These are phyloP conservation scores for Achatina immaculata DNA, from an alignment of 1,140 invertebrate genomes.

Conservation along the genomic window DNA sequence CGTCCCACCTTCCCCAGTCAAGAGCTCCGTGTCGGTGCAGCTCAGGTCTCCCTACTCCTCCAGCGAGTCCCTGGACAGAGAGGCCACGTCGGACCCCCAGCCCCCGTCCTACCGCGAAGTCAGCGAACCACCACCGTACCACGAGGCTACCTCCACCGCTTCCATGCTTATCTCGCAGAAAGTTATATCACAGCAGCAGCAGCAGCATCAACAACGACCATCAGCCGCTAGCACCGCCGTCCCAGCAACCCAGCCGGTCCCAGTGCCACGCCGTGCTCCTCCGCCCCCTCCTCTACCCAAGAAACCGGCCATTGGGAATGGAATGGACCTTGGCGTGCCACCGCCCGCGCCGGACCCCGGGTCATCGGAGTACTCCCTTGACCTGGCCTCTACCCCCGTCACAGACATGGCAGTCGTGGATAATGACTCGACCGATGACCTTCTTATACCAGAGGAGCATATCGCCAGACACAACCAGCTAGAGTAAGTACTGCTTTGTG, in stretches of 20 bases:
- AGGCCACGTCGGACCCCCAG: constrained; percentile 19
- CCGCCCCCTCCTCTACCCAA: constrained; percentile 26
- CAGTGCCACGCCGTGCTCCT: constrained; percentile 17
- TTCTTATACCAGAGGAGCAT: constrained; percentile 35
- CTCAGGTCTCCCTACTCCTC: constrained; percentile 14
- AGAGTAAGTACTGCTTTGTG: constrained; percentile 19
- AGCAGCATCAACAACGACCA: neutral
- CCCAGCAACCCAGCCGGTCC: constrained; percentile 10
- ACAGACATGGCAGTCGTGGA: neutral
- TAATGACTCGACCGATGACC: constrained; percentile 5
- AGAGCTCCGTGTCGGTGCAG: neutral
- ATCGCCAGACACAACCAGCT: constrained; percentile 15
- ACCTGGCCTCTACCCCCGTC: neutral
- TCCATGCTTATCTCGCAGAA: constrained; percentile 36
- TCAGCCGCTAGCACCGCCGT: neutral
- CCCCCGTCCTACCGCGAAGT: constrained; percentile 45
- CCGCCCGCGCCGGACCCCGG: constrained; percentile 43
- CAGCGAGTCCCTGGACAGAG: neutral
- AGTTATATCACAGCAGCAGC: neutral
- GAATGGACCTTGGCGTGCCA: constrained; percentile 6
- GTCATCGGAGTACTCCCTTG: constrained; percentile 32
- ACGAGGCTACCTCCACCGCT: constrained; percentile 37
- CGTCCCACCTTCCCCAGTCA: neutral
- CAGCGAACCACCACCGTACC: constrained; percentile 41
- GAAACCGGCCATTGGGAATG: constrained; percentile 2